These are phyloP conservation scores for Poecilia latipinna DNA, from an alignment of 2,113 vertebrate species.

Conservation along the genomic window DNA sequence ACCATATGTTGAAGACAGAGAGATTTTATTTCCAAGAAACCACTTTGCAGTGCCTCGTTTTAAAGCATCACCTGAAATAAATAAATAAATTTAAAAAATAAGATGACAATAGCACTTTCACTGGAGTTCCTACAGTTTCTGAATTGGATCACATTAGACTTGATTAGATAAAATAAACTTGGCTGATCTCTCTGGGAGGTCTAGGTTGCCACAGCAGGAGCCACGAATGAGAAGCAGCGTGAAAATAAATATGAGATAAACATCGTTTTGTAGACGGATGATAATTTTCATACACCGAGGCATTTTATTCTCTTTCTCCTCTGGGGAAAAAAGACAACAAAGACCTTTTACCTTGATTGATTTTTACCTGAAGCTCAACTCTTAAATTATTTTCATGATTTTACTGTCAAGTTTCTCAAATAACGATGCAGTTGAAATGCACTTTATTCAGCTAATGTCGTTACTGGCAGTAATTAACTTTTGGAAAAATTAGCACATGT, in stretches of 20 bases:
- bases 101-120: slow-evolving; percentile 12
- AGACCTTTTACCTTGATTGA: slow-evolving; percentile 5
- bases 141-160: slow-evolving; percentile 44
- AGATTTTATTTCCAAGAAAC: neutral
- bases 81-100: neutral
- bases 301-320: slow-evolving; percentile 11
- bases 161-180: slow-evolving; percentile 47
- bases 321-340: neutral
- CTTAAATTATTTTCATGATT: neutral
- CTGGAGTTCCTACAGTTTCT: slow-evolving; percentile 17
- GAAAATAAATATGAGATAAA: slow-evolving; percentile 36
- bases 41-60: slow-evolving; percentile 2
- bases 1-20: neutral
- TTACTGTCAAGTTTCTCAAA: slow-evolving; percentile 5
- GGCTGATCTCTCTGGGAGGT: slow-evolving; percentile 39
- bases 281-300: slow-evolving; percentile 15
- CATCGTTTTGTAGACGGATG: slow-evolving; percentile 22
- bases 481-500: neutral
- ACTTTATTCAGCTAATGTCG: neutral
- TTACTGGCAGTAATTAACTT: neutral
- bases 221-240: slow-evolving; percentile 36
- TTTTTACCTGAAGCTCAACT: slow-evolving; percentile 8
- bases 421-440: neutral
- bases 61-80: neutral
- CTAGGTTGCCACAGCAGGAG: slow-evolving; percentile 42